A percentile compares a stretch with the other conserved stretches of the same genome.
phyloP scores from a whole-genome alignment of 1,140 invertebrate species.

The Colletes gigas region DNA sequence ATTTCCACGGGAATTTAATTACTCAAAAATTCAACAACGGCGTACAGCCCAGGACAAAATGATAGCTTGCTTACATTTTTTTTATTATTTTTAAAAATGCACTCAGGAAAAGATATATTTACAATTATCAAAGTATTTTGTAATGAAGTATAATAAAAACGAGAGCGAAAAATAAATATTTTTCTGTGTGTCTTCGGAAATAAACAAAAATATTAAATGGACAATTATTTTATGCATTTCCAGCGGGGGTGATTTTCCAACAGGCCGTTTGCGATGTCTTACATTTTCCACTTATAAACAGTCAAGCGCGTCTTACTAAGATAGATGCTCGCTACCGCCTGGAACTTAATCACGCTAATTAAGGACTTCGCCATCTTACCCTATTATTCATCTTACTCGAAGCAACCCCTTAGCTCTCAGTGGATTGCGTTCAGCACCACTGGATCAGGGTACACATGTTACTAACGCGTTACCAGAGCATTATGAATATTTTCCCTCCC shows the following conservation, averaged over 20 bases:
- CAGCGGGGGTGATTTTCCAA: conserved; percentile 18
- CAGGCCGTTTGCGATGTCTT: conserved; percentile 12
- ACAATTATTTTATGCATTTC: no score
- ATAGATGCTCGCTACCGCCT: conserved; percentile 43
- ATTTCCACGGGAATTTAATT: conserved; percentile 31
- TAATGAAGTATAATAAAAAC: no score
- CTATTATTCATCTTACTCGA: conserved; percentile 39
- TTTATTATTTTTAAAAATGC: no score
- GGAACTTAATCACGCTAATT: conserved; percentile 52
- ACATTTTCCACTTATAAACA: conserved; percentile 31
- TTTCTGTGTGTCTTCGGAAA: no score
- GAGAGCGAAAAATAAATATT: no score
- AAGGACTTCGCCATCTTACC: conserved; percentile 48
- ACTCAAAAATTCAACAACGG: conserved; percentile 1
- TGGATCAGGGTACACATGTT: conserved; percentile 31
- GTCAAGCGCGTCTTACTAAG: conserved; percentile 27
- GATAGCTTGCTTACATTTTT: no score
- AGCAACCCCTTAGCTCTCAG: conserved; percentile 13
- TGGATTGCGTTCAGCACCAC: conserved; percentile 24
- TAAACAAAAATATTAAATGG: no score
- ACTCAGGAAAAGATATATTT: no score
- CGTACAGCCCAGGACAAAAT: no score
- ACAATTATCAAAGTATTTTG: no score
- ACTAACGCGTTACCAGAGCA: neutral
- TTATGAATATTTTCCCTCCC: neutral